phyloP scores from a whole-genome alignment of 1,140 invertebrate genomes.

The Drosophila murphyi region DNA sequence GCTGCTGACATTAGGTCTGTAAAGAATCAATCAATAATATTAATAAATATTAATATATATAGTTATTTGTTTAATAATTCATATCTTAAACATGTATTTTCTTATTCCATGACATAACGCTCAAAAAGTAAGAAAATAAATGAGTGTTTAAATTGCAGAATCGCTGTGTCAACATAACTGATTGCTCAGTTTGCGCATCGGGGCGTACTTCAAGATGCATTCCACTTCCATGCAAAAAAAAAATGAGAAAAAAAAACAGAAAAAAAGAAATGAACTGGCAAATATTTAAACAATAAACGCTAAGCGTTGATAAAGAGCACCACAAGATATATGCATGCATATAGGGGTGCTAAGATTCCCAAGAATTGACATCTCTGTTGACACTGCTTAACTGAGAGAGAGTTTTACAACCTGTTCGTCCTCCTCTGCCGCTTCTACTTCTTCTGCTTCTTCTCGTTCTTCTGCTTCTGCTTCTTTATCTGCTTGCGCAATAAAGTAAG shows the following conservation, averaged over 20 bases:
- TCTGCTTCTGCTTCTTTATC: neutral
- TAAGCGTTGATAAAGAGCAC: slow-evolving; percentile 53
- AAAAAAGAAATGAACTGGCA: slow-evolving; percentile 24
- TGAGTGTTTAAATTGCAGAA: slow-evolving; percentile 51
- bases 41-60: neutral
- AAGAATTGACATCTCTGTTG: slow-evolving; percentile 29
- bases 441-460: neutral
- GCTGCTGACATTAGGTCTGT: slow-evolving; percentile 86
- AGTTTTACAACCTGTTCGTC: slow-evolving; percentile 30
- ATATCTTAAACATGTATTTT: neutral
- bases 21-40: slow-evolving; percentile 50
- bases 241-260: slow-evolving; percentile 6
- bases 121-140: slow-evolving; percentile 24
- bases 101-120: neutral
- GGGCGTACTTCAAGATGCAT: slow-evolving; percentile 52
- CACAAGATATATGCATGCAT: slow-evolving; percentile 7
- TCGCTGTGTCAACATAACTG: slow-evolving; percentile 66
- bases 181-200: slow-evolving; percentile 59
- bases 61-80: neutral
- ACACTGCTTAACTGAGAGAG: slow-evolving; percentile 21
- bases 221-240: slow-evolving; percentile 67
- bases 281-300: slow-evolving; percentile 73
- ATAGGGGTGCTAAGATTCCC: slow-evolving; percentile 15
- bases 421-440: neutral
- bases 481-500: slow-evolving; percentile 50